phyloP scores from a whole-genome alignment of 2,888 invertebrate genomes.

The Mythimna vitellina region DNA sequence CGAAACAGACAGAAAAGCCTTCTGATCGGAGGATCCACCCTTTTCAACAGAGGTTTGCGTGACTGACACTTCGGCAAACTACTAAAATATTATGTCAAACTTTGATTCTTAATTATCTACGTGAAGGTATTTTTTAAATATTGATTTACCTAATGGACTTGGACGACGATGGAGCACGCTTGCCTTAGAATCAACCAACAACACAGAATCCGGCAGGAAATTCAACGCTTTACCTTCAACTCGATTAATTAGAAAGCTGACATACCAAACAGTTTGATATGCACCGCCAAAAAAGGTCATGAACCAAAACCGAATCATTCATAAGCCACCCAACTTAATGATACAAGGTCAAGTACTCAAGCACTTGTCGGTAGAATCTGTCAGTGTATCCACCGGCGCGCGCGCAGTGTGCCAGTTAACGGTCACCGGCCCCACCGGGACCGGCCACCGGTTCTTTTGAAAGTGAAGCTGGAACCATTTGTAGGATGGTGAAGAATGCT shows the following conservation, averaged over 20 bases:
- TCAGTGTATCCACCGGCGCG: slow-evolving; percentile 29
- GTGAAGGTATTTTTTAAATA: no score
- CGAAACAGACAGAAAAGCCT: no score
- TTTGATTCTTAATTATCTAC: background rate
- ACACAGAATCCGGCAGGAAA: background rate
- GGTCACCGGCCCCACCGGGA: slow-evolving; percentile 67
- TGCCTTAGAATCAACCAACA: no score
- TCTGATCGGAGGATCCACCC: no score
- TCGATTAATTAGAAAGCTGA: background rate
- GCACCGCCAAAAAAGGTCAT: background rate
- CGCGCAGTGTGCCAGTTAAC: slow-evolving; percentile 67
- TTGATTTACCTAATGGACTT: no score
- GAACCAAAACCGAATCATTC: slow-evolving; percentile 6
- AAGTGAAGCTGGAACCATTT: slow-evolving; percentile 54
- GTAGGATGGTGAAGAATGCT: slow-evolving; percentile 32
- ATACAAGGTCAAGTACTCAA: slow-evolving; percentile 44
- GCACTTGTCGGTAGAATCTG: slow-evolving; percentile 39
- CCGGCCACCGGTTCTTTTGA: slow-evolving; percentile 62
- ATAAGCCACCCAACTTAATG: slow-evolving; percentile 1
- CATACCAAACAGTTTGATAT: background rate
- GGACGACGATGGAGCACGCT: no score
- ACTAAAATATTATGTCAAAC: background rate
- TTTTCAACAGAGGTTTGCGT: no score
- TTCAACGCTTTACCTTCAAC: background rate
- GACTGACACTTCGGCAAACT: no score